Percentiles rank a stretch among this genome's conserved stretches.
phyloP scores from a whole-genome alignment of 2,888 invertebrate genomes.

The Petrophora chlorosata region DNA sequence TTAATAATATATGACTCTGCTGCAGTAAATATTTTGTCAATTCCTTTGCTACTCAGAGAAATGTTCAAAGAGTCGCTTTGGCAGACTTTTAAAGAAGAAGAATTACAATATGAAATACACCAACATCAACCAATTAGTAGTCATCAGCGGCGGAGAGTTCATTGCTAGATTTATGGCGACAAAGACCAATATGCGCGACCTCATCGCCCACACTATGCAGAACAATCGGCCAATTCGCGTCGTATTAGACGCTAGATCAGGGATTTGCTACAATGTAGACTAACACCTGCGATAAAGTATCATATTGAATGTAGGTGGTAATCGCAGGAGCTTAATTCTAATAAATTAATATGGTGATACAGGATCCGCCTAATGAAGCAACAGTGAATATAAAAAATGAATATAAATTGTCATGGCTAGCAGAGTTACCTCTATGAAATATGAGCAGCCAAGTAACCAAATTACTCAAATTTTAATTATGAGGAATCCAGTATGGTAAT shows the following conservation, averaged over 20 bases:
- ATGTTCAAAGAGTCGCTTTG: too few species aligned
- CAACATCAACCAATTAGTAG: constrained; percentile 17
- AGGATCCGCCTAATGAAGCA: too few species aligned
- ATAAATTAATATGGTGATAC: too few species aligned
- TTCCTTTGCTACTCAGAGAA: too few species aligned
- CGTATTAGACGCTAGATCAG: background rate
- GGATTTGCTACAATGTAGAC: constrained; percentile 12
- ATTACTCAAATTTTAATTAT: too few species aligned
- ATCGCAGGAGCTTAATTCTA: too few species aligned
- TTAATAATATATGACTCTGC: background rate
- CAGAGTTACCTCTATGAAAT: too few species aligned
- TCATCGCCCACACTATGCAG: constrained; percentile 23
- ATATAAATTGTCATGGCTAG: too few species aligned
- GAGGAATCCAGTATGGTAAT: too few species aligned
- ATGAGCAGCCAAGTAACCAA: too few species aligned
- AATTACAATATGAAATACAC: background rate
- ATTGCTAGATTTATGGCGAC: constrained; percentile 25
- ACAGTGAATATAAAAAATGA: too few species aligned
- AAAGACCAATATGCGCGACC: constrained; percentile 19
- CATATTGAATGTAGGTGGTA: constrained; percentile 4
- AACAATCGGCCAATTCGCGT: constrained; percentile 18
- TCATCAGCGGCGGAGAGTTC: constrained; percentile 11
- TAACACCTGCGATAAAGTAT: constrained; percentile 3
- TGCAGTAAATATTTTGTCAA: background rate
- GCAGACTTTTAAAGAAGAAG: too few species aligned